A percentile compares a stretch with the other conserved stretches of the same genome.
These are phyloP conservation scores for Zoanthus gigantus DNA, from an alignment of 92 coral and sea anemone genomes.

Conservation along the genomic window DNA sequence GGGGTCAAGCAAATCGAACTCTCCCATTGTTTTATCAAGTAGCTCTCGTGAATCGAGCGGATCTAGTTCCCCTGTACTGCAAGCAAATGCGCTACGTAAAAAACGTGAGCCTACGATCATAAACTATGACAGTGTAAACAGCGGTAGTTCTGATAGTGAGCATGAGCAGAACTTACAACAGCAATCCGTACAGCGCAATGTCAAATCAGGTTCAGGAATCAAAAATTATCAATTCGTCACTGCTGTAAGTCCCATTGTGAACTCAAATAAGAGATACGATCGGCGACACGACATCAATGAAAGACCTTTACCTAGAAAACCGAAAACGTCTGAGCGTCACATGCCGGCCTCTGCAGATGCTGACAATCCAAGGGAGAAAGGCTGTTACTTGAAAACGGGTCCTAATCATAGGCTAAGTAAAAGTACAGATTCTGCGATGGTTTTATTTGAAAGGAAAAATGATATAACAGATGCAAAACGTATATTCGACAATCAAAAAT, in stretches of 20 bases:
- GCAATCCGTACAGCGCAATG: not conserved
- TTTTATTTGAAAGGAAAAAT: not conserved
- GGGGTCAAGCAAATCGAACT: slow-evolving; percentile 27
- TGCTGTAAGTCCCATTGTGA: not conserved
- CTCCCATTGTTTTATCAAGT: slow-evolving; percentile 16
- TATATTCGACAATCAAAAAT: not conserved
- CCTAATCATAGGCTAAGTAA: not conserved
- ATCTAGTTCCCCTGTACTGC: slow-evolving; percentile 29
- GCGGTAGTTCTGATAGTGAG: slow-evolving; percentile 38
- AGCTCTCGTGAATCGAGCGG: slow-evolving; percentile 36
- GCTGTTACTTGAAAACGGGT: not conserved
- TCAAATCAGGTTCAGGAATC: not conserved
- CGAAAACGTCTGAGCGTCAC: not conserved
- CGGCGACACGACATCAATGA: not conserved
- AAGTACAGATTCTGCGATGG: not conserved
- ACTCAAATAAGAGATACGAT: not conserved
- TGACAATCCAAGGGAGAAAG: not conserved
- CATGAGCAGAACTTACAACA: not conserved
- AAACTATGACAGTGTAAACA: slow-evolving; percentile 9
- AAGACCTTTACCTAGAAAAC: not conserved
- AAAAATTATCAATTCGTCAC: not conserved
- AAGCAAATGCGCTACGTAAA: not conserved
- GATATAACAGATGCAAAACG: not conserved
- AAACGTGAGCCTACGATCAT: not conserved
- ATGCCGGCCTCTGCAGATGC: not conserved